phyloP scores from a whole-genome alignment of 1,140 invertebrate genomes.

The Schlechtendalia chinensis region DNA sequence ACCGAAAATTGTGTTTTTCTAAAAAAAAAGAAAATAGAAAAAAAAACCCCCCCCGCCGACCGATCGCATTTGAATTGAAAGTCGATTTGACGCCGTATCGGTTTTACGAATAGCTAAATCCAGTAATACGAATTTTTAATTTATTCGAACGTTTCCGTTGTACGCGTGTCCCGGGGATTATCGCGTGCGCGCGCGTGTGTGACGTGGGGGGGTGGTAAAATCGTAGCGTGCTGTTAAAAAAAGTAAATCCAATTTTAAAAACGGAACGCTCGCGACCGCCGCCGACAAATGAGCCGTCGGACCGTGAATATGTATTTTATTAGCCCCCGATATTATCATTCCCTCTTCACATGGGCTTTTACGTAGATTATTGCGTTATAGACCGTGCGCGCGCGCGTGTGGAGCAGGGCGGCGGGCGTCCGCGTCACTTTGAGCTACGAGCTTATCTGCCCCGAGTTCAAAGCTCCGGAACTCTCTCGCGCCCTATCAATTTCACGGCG shows the following conservation, averaged over 20 bases:
- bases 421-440: slow-evolving; percentile 43
- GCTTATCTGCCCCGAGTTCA: slow-evolving; percentile 47
- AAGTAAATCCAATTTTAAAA: slow-evolving; percentile 17
- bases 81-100: no score
- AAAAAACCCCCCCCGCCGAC: no score
- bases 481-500: slow-evolving; percentile 47
- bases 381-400: neutral
- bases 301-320: slow-evolving; percentile 48
- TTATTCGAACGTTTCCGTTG: no score
- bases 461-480: slow-evolving; percentile 48
- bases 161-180: no score
- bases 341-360: slow-evolving; percentile 44
- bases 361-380: slow-evolving; percentile 45
- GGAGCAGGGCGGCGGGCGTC: neutral
- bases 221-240: no score
- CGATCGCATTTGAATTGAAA: no score
- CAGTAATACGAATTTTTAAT: no score
- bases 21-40: no score
- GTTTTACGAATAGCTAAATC: no score
- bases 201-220: no score
- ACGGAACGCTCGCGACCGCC: slow-evolving; percentile 10
- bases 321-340: slow-evolving; percentile 4
- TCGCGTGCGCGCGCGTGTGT: no score
- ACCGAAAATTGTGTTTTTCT: no score
- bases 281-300: slow-evolving; percentile 1